Evolutionary conservation across 2,888 invertebrate genomes (phyloP), one percentile per base, ranked within the genome.

Genomic region (Ferdinandea cuprea): DNA sequence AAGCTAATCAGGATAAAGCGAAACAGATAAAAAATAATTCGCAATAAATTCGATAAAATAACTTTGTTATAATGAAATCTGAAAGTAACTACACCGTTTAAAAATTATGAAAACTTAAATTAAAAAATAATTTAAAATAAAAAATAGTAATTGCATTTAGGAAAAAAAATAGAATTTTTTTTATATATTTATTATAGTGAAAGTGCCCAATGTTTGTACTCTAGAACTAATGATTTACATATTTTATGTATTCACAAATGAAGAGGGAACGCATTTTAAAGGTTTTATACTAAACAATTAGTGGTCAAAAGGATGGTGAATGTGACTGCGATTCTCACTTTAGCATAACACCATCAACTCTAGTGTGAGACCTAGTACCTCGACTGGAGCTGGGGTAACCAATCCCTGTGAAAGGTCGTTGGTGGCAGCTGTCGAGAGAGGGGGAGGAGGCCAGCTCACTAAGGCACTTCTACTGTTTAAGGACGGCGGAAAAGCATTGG

Each of bases 1-100:
- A 76, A 81, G 58, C 69, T 81, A 71, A 58, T 69, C 68, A 74
- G 68, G 68, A 61, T 56, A 50, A 63, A 54, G 80, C 63, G 71
- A 69, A 65, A 35, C 54, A 59, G 48, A 68, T 25, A 40, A 15
- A 37, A 48, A 63, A 42, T 46, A 68, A 46, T 42, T 74, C 40
- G 46, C 73, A 74, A 72, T 52, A 72, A 66, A 79, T 54, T 72
- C 59, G 52, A 50, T 59, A 66, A 79, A 13, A 66, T 59, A 72
- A 78, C 35, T 63, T 28, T 50, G 52, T 79, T 79, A 58, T 59
- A 25, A 35, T n/a, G 50, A 52, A 25, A 35, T n/a, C 35, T 58
- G 17, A 72, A 66, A 65, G 71, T 77, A 71, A 66, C 58, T 71
- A 50, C 52, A 78, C 72, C 78, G 71, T 72, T 52, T 44, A 30